A percentile compares a stretch with the other conserved stretches of the same genome.
phyloP scores from a whole-genome alignment of 1,140 invertebrate species.

The Nymphalis io region DNA sequence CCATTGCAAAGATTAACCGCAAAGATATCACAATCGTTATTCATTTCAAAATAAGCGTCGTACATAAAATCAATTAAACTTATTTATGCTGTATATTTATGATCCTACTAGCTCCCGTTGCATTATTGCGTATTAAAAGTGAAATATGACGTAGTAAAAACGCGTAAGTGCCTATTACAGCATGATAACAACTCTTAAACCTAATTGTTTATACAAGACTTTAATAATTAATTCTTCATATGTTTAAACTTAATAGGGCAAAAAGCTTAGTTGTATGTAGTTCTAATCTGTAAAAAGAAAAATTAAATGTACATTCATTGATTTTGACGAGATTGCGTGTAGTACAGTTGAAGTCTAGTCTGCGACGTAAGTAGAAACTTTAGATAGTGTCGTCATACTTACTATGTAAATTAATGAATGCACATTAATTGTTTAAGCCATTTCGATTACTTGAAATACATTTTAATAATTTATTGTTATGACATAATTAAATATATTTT shows the following conservation, averaged over 20 bases:
- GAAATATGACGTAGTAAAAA: conserved; percentile 31
- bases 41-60: conserved; percentile 2
- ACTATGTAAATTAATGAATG: too few species aligned
- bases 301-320: neutral
- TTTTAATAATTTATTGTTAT: too few species aligned
- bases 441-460: too few species aligned
- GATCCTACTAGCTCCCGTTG: conserved; percentile 14
- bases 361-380: too few species aligned
- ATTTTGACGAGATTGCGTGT: neutral
- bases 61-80: conserved; percentile 33
- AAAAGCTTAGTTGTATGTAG: conserved; percentile 6
- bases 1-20: conserved; percentile 2
- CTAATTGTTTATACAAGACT: conserved; percentile 26
- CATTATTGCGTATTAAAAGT: conserved; percentile 24
- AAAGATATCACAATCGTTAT: conserved; percentile 5
- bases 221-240: conserved; percentile 29
- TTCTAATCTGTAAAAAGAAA: neutral
- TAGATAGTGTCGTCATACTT: too few species aligned
- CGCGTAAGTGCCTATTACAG: conserved; percentile 29
- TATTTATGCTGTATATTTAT: conserved; percentile 25
- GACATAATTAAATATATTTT: too few species aligned
- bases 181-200: conserved; percentile 24
- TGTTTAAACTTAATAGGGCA: conserved; percentile 8
- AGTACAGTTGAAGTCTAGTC: too few species aligned
- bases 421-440: too few species aligned